phyloP scores from a whole-genome alignment of 92 coral and sea anemone genomes.

The Scolanthus callimorphus region DNA sequence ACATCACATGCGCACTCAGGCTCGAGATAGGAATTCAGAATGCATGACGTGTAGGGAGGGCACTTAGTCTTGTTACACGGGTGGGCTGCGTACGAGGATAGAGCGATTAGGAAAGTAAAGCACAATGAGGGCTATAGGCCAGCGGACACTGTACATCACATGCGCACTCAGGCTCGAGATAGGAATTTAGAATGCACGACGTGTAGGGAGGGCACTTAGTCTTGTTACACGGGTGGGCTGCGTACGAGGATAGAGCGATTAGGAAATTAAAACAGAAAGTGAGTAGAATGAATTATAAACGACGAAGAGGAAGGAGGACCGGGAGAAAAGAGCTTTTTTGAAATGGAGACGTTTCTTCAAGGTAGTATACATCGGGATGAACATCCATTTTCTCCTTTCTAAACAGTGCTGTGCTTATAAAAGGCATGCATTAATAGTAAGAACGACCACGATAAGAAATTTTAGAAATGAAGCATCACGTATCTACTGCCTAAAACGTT shows the following conservation, averaged over 20 bases:
- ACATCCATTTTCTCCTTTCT: no score
- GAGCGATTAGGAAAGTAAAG: not conserved
- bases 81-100: conserved; percentile 21
- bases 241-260: not conserved
- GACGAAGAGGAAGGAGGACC: no score
- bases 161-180: conserved; percentile 56
- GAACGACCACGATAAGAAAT: no score
- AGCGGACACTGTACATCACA: conserved; percentile 64
- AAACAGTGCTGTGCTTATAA: no score
- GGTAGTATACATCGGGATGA: no score
- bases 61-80: conserved; percentile 66
- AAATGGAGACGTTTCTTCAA: no score
- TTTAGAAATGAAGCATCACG: no score
- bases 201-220: conserved; percentile 57
- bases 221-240: conserved; percentile 61
- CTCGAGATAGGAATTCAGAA: conserved; percentile 31
- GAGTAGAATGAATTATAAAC: conserved; percentile 22
- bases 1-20: conserved; percentile 70
- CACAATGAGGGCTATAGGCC: conserved; percentile 58
- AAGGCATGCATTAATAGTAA: no score
- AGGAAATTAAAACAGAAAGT: conserved; percentile 30
- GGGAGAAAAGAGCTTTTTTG: no score
- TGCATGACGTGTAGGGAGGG: conserved; percentile 58
- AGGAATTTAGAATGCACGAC: conserved; percentile 49
- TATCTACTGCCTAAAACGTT: no score